Conservation (phyloP, 2,113 vertebrate genomes). For the Pardalotus punctatus region DNA sequence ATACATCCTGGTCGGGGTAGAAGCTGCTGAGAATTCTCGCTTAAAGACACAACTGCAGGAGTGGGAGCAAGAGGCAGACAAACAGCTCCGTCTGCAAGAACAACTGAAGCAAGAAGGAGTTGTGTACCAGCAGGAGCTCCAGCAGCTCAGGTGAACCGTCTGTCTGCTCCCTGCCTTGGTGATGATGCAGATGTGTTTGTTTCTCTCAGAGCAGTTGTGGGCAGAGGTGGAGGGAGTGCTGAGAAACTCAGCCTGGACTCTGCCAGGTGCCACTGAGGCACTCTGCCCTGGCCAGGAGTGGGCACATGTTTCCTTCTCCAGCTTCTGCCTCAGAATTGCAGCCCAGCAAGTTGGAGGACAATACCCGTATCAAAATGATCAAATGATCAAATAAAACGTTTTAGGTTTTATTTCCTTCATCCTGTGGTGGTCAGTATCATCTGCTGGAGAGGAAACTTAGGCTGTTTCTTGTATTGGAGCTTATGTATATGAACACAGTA, state of each 20-base stretch:
- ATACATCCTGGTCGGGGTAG: slow-evolving; percentile 76
- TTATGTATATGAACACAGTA: not conserved
- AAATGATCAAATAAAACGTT: no score
- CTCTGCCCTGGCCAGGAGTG: not conserved
- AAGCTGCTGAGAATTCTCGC: slow-evolving; percentile 77
- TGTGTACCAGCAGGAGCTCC: slow-evolving; percentile 63
- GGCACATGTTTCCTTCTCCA: fast-evolving
- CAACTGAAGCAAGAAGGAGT: slow-evolving; percentile 56
- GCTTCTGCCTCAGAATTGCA: not conserved
- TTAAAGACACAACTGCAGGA: slow-evolving; percentile 77
- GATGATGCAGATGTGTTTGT: not conserved
- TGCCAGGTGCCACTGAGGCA: not conserved
- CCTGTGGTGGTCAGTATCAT: not conserved
- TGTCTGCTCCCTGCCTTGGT: not conserved
- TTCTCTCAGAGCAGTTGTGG: not conserved
- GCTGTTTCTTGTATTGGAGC: not conserved
- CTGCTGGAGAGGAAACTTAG: not conserved
- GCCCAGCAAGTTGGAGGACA: not conserved
- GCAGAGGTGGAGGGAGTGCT: not conserved
- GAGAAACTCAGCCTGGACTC: not conserved
- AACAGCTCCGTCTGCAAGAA: slow-evolving; percentile 66
- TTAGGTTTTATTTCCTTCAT: not conserved
- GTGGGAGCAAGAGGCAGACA: slow-evolving; percentile 53
- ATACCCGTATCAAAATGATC: not conserved
- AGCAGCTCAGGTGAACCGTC: slow-evolving; percentile 72